Evolutionary conservation across 2,797 vertebrate genomes (phyloP).

Genomic region (Allobates femoralis): DNA sequence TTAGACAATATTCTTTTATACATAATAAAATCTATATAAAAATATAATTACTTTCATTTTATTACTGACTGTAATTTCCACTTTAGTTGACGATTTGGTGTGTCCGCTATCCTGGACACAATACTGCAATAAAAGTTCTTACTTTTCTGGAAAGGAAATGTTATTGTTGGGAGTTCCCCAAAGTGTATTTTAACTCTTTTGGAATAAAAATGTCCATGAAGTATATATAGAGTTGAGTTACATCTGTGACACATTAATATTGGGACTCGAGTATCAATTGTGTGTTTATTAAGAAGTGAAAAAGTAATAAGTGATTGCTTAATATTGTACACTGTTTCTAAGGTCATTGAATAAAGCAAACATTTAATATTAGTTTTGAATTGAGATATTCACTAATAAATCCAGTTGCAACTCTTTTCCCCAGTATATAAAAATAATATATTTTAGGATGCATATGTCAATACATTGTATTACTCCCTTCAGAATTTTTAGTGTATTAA

Average conservation of each 20-base stretch:
- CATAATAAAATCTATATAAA: conserved; percentile 11
- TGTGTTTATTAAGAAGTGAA: conserved; percentile 32
- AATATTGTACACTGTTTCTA: not conserved
- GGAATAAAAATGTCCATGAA: conserved; percentile 34
- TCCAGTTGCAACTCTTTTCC: not conserved
- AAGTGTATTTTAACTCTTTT: conserved; percentile 32
- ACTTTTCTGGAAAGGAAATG: conserved; percentile 31
- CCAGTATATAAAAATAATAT: not conserved
- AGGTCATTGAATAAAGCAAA: conserved; percentile 3
- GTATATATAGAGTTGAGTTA: conserved; percentile 20
- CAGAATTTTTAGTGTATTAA: too few species aligned
- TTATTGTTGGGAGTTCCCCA: conserved; percentile 44
- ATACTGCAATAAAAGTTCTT: conserved; percentile 30
- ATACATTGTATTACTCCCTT: too few species aligned
- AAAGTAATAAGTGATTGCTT: conserved; percentile 12
- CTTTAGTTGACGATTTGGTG: conserved; percentile 21
- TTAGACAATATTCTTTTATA: conserved; percentile 29
- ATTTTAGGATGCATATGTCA: not conserved
- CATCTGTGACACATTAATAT: conserved; percentile 39
- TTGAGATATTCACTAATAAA: not conserved
- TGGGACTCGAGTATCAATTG: conserved; percentile 18
- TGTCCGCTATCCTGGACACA: conserved; percentile 28
- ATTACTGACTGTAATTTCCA: conserved; percentile 23
- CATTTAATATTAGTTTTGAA: not conserved
- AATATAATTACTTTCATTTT: conserved; percentile 21